These are phyloP conservation scores for Ctenochaetus hawaiiensis DNA, from an alignment of 2,797 vertebrate species.

Conservation along the genomic window DNA sequence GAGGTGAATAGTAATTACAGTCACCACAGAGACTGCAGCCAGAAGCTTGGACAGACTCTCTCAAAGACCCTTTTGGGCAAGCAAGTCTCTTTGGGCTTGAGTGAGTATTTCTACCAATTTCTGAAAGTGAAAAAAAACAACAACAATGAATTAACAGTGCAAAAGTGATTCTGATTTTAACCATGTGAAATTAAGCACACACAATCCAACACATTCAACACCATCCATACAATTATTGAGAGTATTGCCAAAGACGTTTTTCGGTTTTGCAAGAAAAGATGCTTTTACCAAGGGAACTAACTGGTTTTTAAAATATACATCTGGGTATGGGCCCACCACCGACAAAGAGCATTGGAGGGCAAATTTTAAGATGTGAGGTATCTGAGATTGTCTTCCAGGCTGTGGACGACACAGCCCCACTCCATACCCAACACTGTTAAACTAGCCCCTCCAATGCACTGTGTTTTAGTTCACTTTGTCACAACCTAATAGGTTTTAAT, in stretches of 20 bases:
- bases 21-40: slow-evolving; percentile 61
- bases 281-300: background rate
- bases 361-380: background rate
- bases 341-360: background rate
- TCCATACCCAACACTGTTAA: too few species aligned
- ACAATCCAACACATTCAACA: background rate
- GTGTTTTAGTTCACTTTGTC: background rate
- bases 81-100: slow-evolving; percentile 33
- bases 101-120: slow-evolving; percentile 49
- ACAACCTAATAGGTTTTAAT: background rate
- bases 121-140: slow-evolving; percentile 78
- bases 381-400: background rate
- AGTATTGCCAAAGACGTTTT: background rate
- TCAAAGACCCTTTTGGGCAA: slow-evolving; percentile 54
- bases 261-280: background rate
- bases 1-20: slow-evolving; percentile 50
- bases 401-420: background rate
- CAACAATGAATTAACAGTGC: background rate
- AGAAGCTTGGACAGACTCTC: slow-evolving; percentile 52
- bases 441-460: too few species aligned
- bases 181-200: background rate
- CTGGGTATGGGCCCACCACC: background rate
- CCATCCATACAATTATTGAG: background rate
- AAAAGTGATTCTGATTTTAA: background rate
- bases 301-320: background rate